These are phyloP conservation scores for Lathronympha strigana DNA, from an alignment of 2,888 invertebrate genomes.

Conservation along the genomic window DNA sequence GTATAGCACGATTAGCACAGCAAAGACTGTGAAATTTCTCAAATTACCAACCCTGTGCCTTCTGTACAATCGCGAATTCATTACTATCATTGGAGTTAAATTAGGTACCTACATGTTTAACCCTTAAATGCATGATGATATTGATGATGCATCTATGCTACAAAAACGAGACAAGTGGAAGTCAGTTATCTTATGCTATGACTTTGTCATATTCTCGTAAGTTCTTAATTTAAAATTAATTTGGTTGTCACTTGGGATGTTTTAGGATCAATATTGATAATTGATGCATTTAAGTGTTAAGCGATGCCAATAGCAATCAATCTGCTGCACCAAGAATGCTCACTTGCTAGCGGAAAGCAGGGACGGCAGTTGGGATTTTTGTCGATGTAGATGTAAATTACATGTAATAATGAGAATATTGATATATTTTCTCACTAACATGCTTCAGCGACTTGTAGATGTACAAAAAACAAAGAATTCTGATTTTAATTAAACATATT, in stretches of 20 bases:
- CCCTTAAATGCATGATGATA: no score
- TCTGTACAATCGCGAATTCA: no score
- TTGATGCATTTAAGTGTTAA: background rate
- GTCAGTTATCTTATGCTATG: no score
- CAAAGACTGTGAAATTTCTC: background rate
- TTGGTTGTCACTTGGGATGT: no score
- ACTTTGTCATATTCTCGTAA: no score
- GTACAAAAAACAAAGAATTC: background rate
- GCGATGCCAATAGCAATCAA: background rate
- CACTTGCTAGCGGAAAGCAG: constrained; percentile 2
- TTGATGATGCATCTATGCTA: no score
- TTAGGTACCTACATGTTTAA: no score
- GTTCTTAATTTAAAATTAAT: no score
- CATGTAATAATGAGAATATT: background rate
- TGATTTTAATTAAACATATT: background rate
- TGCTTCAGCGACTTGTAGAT: background rate
- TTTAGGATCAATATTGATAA: no score
- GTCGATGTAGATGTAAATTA: background rate
- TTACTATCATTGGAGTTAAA: no score
- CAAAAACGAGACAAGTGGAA: no score
- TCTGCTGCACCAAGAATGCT: background rate
- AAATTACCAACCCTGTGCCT: no score
- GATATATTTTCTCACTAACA: background rate
- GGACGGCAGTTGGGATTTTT: background rate
- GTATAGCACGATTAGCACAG: background rate